These are phyloP conservation scores for Spicauda simplicius DNA, from an alignment of 2,888 invertebrate genomes.

Conservation along the genomic window DNA sequence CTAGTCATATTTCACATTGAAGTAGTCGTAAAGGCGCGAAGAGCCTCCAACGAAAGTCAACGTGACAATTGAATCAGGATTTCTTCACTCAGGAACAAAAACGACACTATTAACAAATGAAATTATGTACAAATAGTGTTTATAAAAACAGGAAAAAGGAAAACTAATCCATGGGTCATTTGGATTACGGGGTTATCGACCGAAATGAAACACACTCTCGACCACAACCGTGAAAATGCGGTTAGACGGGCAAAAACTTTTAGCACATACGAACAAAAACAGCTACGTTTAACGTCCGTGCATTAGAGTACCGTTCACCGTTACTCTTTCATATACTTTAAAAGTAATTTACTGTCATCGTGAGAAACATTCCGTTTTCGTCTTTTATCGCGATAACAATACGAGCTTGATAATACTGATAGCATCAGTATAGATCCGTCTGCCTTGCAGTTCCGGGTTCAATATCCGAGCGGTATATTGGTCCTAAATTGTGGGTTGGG, in stretches of 20 bases:
- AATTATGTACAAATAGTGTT: too few relatives aligned
- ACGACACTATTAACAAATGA: too few relatives aligned
- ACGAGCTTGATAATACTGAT: background rate
- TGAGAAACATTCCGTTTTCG: background rate
- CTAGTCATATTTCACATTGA: too few relatives aligned
- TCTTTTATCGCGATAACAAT: background rate
- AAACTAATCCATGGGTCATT: background rate
- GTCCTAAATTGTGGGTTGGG: too few relatives aligned
- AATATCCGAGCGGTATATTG: too few relatives aligned
- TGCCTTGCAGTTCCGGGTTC: background rate
- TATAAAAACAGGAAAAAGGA: slow-evolving; percentile 19
- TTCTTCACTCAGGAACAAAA: too few relatives aligned
- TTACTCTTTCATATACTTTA: background rate
- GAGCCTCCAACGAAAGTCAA: too few relatives aligned
- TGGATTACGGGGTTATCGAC: slow-evolving; percentile 14
- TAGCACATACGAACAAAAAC: slow-evolving; percentile 23
- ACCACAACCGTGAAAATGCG: slow-evolving; percentile 9
- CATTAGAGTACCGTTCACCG: slow-evolving; percentile 23
- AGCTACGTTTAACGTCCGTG: slow-evolving; percentile 20
- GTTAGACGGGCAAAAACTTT: slow-evolving; percentile 23
- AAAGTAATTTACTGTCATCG: background rate
- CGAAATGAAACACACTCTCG: slow-evolving; percentile 7
- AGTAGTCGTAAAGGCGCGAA: too few relatives aligned
- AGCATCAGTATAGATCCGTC: background rate
- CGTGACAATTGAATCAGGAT: too few relatives aligned